phyloP scores from a whole-genome alignment of 2,888 invertebrate species.

The Molanna angustata region DNA sequence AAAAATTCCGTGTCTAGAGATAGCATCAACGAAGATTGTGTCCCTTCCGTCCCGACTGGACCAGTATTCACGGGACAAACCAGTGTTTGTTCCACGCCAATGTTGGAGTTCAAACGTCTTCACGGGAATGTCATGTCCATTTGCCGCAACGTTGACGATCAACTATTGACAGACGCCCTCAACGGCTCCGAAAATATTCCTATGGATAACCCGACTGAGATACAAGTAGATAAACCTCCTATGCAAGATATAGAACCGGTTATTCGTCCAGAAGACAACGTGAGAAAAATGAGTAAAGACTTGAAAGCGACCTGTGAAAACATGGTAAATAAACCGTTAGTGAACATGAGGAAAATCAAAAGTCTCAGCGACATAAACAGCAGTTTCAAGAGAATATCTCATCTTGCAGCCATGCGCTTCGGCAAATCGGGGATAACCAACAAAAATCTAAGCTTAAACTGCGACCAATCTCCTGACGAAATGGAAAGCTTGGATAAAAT shows the following conservation, averaged over 20 bases:
- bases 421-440: slow-evolving; percentile 40
- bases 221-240: slow-evolving; percentile 5
- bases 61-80: slow-evolving; percentile 65
- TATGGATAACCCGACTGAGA: background rate
- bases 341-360: slow-evolving; percentile 47
- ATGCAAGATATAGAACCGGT: slow-evolving; percentile 31
- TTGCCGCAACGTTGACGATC: slow-evolving; percentile 61
- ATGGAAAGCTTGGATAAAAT: slow-evolving; percentile 45
- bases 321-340: slow-evolving; percentile 49
- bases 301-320: slow-evolving; percentile 42
- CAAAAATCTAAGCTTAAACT: slow-evolving; percentile 35
- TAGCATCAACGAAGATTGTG: slow-evolving; percentile 54
- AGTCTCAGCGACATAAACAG: slow-evolving; percentile 66
- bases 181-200: slow-evolving; percentile 16
- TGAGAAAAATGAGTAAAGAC: slow-evolving; percentile 34
- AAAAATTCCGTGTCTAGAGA: slow-evolving; percentile 45
- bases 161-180: slow-evolving; percentile 29
- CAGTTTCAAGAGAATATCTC: slow-evolving; percentile 55
- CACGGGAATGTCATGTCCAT: slow-evolving; percentile 73
- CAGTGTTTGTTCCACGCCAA: slow-evolving; percentile 75
- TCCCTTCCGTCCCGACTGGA: slow-evolving; percentile 50
- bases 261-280: slow-evolving; percentile 40
- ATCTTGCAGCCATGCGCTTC: slow-evolving; percentile 57
- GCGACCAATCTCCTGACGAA: slow-evolving; percentile 44
- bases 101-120: slow-evolving; percentile 72